A percentile compares a stretch with the other conserved stretches of the same genome.
Evolutionary conservation across 2,113 vertebrate species (phyloP).

Genomic region (Cyprinus carpio): DNA sequence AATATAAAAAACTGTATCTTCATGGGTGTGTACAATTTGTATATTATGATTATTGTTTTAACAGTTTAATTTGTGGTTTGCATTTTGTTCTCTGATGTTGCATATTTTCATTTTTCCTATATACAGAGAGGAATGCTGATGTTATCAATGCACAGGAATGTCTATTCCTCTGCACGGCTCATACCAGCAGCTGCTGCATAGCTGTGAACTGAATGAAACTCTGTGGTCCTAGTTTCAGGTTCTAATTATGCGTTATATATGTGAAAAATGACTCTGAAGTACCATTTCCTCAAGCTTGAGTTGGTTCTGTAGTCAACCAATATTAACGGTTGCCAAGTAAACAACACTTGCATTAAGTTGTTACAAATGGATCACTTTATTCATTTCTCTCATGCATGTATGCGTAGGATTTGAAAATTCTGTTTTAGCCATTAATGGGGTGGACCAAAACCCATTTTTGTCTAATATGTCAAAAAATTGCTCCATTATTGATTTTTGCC

Average conservation of each 20-base stretch:
- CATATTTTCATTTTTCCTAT: conserved; percentile 37
- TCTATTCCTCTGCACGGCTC: conserved; percentile 53
- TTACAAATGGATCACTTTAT: neutral
- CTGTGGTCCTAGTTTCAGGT: neutral
- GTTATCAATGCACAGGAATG: conserved; percentile 58
- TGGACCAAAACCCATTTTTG: neutral
- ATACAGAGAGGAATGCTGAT: conserved; percentile 60
- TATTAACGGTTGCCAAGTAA: neutral
- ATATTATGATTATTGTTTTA: neutral
- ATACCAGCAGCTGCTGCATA: conserved; percentile 47
- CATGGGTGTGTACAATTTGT: neutral
- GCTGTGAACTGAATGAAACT: conserved; percentile 40
- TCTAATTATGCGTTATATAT: neutral
- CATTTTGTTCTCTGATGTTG: conserved; percentile 41
- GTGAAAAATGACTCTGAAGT: neutral
- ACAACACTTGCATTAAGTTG: neutral
- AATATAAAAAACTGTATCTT: neutral
- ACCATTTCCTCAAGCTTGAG: neutral
- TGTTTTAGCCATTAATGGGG: neutral
- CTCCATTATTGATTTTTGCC: neutral
- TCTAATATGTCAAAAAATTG: neutral
- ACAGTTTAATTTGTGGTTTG: neutral
- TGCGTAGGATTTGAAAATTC: neutral
- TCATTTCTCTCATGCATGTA: neutral
- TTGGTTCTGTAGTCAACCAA: neutral